Evolutionary conservation across 2,888 invertebrate species (phyloP), one percentile per base, ranked within the genome.

Genomic region (Diogma glabrata): DNA sequence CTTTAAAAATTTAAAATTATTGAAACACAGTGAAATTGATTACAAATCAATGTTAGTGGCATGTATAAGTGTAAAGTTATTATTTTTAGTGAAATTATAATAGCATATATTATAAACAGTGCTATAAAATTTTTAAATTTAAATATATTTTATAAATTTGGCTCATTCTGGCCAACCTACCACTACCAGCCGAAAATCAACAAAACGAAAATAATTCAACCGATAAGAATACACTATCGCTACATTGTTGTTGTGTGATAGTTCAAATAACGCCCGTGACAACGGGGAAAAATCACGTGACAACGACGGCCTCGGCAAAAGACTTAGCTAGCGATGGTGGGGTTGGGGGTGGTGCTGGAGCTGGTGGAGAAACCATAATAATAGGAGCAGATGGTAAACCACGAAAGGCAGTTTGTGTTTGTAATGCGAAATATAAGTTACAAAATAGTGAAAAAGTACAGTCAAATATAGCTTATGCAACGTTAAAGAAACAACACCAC

Each of bases 201-300:
- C n/a, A n/a, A n/a, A n/a, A n/a, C n/a, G n/a, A n/a, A n/a, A n/a
- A n/a, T n/a, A n/a, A n/a, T n/a, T n/a, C n/a, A n/a, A n/a, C 65
- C 63, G 68, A 69, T 61, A 70, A 69, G 60, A 70, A 70, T 60
- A 63, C 70, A 65, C 66, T 70, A 65, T 69, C 68, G 64, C 66
- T 70, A 61, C 70, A 70, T 64, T 70, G 70, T 64, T 70, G 70
- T 69, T 70, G 70, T 67, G 70, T 70, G 67, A 69, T 70, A 64
- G 70, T 70, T 62, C 69, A 70, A 65, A 70, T 70, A 64, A 70
- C 70, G 60, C 70, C 70, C 60, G 70, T 69, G 60, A 58, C 60
- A 51, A 64, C 67, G 26, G 57, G 57, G 50, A 52, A 51, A 20
- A 54, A 53, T 49, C 56, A 55, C 53, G 51, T 57, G 54, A 55